A percentile compares a stretch with the other conserved stretches of the same genome.
Conservation (phyloP, 1,140 invertebrate genomes). For the Caenorhabditis tropicalis region DNA sequence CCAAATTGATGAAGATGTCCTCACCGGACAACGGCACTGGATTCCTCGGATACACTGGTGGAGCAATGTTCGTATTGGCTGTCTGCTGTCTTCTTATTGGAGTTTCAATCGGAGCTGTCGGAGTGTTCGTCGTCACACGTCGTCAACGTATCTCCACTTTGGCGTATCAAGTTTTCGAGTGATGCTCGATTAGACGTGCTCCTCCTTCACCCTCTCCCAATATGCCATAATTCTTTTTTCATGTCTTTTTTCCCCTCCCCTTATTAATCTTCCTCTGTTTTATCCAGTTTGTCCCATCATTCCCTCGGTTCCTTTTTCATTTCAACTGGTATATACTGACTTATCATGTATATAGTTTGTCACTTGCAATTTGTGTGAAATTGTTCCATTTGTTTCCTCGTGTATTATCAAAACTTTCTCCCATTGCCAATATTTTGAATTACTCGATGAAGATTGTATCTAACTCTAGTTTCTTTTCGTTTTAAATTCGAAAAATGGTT, state of each 20-base stretch:
- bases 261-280: not conserved
- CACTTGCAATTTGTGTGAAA: not conserved
- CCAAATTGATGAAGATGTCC: not conserved
- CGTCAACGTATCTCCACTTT: conserved; percentile 53
- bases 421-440: not conserved
- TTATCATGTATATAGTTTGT: conserved; percentile 1
- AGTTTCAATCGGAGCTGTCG: conserved; percentile 46
- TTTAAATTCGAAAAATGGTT: not conserved
- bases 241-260: not conserved
- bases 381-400: not conserved
- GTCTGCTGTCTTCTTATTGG: conserved; percentile 56
- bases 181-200: not conserved
- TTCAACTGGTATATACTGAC: not conserved
- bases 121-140: conserved; percentile 38
- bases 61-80: conserved; percentile 57
- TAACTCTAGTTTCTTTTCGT: not conserved
- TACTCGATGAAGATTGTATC: not conserved
- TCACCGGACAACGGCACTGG: not conserved
- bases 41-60: conserved; percentile 56
- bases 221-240: not conserved
- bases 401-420: not conserved
- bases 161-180: conserved; percentile 60
- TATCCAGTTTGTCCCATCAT: not conserved
- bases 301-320: not conserved
- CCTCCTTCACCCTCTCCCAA: not conserved